Evolutionary conservation across 1,140 invertebrate species (phyloP), one percentile per base, ranked within the genome.

Genomic region (Pseudomyrmex cubaensis): DNA sequence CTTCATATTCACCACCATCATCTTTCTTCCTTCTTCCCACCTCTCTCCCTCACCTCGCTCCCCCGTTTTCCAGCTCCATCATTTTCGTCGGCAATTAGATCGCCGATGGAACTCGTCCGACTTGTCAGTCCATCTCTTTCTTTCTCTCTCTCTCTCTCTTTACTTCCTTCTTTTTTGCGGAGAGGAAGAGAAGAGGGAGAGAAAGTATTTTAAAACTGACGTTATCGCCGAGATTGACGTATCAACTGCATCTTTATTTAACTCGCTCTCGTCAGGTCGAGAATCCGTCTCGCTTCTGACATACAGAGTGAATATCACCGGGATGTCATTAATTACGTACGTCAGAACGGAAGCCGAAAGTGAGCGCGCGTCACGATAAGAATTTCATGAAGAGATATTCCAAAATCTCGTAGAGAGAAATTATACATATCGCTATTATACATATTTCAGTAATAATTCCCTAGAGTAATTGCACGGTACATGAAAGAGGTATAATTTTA

Each of bases 41-140:
- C 20, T 15, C 15, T 35, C 22, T 13, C 22, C 13, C n/a, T n/a
- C n/a, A n/a, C n/a, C n/a, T n/a, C 20, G 20, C 5, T 35, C 35
- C 35, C 5, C 35, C 35, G 35, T 2, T 73, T 61, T 85, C 50
- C 56, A 46, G 17, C 46, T 85, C 87, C 83, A 77, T 87, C 84
- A 90, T 85, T 85, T 87, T 83, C 82, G 74, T 85, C 57, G 77
- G 73, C 80, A 77, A 89, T 89, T 88, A 88, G 73, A 86, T 83
- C 74, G 50, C 77, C 66, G 62, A 88, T 85, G 74, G 59, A 87
- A 75, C 74, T 77, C 44, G 61, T 84, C 48, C 46, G 73, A 63
- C 20, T 35, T 80, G 80, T 86, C 73, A 84, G 73, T 62, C 75
- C 48, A 1, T 56, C 25, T 12, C 17, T 22, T 7, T 56, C 2